Conservation (phyloP, 2,888 invertebrate genomes). For the Apoda limacodes region DNA sequence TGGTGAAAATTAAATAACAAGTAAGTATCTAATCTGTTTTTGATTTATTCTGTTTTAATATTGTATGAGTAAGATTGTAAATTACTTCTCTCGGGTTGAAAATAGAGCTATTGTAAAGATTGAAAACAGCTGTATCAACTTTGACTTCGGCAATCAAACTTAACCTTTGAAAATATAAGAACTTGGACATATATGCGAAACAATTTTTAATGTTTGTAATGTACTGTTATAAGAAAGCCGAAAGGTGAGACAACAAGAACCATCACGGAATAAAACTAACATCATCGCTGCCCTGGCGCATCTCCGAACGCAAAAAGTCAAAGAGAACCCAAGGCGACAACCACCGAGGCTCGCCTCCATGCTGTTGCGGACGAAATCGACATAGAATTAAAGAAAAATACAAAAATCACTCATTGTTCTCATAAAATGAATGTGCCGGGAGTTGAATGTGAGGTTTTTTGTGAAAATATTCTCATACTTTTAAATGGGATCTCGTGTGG, state of each 20-base stretch:
- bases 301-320: conserved; percentile 56
- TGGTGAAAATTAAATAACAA: too few relatives aligned
- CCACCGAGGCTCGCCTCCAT: conserved; percentile 60
- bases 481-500: conserved; percentile 69
- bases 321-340: conserved; percentile 43
- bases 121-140: too few relatives aligned
- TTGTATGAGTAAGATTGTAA: too few relatives aligned
- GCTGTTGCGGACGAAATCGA: conserved; percentile 67
- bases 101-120: too few relatives aligned
- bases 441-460: conserved; percentile 69
- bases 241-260: conserved; percentile 32
- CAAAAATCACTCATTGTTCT: conserved; percentile 71
- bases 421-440: conserved; percentile 70
- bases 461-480: conserved; percentile 70
- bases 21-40: too few relatives aligned
- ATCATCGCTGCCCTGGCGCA: conserved; percentile 54
- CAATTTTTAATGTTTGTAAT: too few relatives aligned
- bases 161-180: too few relatives aligned
- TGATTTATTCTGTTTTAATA: too few relatives aligned
- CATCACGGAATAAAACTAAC: conserved; percentile 43
- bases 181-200: too few relatives aligned
- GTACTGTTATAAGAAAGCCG: too few relatives aligned
- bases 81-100: too few relatives aligned
- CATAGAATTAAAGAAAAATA: conserved; percentile 69
- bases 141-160: too few relatives aligned